Percentiles rank a stretch among this genome's conserved stretches.
Evolutionary conservation across 1,140 invertebrate species (phyloP).

Genomic region (Euura lappo): DNA sequence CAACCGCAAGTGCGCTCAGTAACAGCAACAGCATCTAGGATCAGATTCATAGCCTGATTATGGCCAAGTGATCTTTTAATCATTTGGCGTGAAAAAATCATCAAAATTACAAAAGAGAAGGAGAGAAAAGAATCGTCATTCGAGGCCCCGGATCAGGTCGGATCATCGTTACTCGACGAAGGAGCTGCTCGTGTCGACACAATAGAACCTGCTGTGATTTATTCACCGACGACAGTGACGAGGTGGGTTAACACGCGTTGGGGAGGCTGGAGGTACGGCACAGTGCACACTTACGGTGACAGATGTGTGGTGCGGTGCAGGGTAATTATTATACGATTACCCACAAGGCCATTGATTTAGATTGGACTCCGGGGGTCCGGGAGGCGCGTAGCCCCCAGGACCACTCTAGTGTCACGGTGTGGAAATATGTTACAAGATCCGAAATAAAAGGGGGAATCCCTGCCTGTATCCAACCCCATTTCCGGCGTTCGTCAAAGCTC

Average conservation of each 20-base stretch:
- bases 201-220: conserved; percentile 56
- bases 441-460: not conserved
- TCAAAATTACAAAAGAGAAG: too few species aligned
- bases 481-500: not conserved
- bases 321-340: conserved; percentile 63
- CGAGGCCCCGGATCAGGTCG: too few species aligned
- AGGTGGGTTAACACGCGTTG: conserved; percentile 35
- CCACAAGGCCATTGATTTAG: conserved; percentile 62
- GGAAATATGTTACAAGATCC: conserved; percentile 2
- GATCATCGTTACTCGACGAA: too few species aligned
- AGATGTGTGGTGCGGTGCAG: conserved; percentile 55
- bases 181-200: conserved; percentile 21
- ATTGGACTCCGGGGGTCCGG: conserved; percentile 47
- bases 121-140: too few species aligned
- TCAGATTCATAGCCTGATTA: not conserved
- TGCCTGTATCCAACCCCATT: not conserved
- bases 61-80: too few species aligned
- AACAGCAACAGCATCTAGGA: not conserved
- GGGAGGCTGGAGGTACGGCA: not conserved
- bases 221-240: conserved; percentile 40
- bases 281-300: conserved; percentile 44
- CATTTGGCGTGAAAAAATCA: too few species aligned
- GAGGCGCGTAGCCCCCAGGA: not conserved
- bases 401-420: not conserved
- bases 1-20: conserved; percentile 8